Base-by-base conservation (phyloP, 1,140 invertebrate genomes). In the Camponotus floridanus region DNA sequence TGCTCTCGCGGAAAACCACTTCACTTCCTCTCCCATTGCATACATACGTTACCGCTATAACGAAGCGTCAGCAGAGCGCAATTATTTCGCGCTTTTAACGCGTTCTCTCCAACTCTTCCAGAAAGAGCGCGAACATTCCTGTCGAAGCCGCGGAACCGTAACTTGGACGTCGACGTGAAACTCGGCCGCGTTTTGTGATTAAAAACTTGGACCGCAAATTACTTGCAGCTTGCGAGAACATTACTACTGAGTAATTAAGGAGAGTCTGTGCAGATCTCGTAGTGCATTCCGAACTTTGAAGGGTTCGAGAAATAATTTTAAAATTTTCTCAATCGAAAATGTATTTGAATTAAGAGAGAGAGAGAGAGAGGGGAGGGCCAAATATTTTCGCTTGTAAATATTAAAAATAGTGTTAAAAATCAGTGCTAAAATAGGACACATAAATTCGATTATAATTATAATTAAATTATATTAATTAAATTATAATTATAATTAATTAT, bases 51-150 rank as follows among this genome's bases (percentile, higher is more conserved):
- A 59, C 51, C 45, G 67, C 31, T 81, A 45, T 81, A 71, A 81
- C 65, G 67, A 81, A 61, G 55, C 51, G 31, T 26, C 67, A 70
- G 26, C 67, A 26, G 67, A 36, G 67, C 18, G 6, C 67, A 45
- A 81, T 81, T 73, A 81, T 81, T 61, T 81, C 79, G 26, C 68
- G 51, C 67, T 81, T 81, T 81, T 81, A 73, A 81, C 67, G 39
- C 67, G 26, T 31, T 80, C 18, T 42, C 18, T 26, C 18, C 26
- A 39, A 26, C 42, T 65, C 42, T 79, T n/a, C 33, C 31, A 31
- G 18, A 48, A 61, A 21, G 59, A 79, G 45, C 18, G 45, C 31
- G 31, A 15, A 55, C 21, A 18, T 78, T 73, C 11, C 39, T 39
- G 79, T 33, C 61, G 61, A 45, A 59, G 51, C 15, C 21, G 21